Percentiles rank a stretch among this genome's conserved stretches.
Evolutionary conservation across 2,113 vertebrate genomes (phyloP).

Genomic region (Cyphomyrus discorhynchus): DNA sequence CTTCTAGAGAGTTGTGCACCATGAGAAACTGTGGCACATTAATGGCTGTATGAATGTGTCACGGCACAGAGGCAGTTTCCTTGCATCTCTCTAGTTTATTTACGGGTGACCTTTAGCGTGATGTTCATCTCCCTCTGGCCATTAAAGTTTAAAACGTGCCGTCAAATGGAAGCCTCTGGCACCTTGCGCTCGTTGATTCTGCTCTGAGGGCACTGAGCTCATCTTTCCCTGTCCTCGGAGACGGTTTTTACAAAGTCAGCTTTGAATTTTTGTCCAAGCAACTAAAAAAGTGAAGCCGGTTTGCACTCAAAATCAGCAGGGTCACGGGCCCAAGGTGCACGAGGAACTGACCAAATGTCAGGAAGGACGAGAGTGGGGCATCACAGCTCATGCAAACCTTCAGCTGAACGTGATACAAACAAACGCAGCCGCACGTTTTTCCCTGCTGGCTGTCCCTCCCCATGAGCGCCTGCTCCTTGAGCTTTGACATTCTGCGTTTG

Average conservation of each 20-base stretch:
- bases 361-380: neutral
- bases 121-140: neutral
- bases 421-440: neutral
- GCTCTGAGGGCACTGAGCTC: neutral
- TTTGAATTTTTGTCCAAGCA: neutral
- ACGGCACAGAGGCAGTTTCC: neutral
- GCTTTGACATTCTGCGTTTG: slow-evolving; percentile 31
- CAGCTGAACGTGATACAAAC: neutral
- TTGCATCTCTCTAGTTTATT: neutral
- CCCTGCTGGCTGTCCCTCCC: neutral
- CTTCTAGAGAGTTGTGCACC: neutral
- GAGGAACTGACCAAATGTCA: neutral
- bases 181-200: neutral
- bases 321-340: neutral
- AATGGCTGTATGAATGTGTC: neutral
- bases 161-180: neutral
- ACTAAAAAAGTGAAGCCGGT: neutral
- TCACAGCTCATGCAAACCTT: neutral
- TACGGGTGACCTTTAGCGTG: neutral
- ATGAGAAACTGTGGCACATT: neutral
- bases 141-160: neutral
- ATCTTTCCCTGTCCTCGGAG: neutral
- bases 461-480: neutral
- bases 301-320: neutral
- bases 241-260: slow-evolving; percentile 18